Conservation (phyloP, 2,797 vertebrate species). For the Lycodopsis pacificus region DNA sequence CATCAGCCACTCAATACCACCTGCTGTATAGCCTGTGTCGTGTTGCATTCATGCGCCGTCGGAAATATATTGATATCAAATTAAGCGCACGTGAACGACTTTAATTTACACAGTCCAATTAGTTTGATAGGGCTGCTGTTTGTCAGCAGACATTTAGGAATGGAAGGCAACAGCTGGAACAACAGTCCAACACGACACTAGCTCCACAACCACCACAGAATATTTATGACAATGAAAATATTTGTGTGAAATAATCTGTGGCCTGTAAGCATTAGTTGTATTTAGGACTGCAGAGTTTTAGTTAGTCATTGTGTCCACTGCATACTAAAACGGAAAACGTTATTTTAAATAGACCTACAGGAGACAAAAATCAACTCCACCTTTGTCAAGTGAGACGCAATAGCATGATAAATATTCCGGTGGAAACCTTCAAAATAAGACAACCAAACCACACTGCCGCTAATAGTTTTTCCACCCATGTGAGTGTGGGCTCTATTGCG, state of each 20-base stretch:
- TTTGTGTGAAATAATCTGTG: neutral
- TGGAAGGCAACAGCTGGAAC: too few species aligned
- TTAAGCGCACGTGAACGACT: neutral
- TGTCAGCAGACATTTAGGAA: too few species aligned
- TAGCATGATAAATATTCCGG: neutral
- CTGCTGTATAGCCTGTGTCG: neutral
- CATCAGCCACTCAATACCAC: constrained; percentile 32
- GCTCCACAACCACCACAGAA: neutral
- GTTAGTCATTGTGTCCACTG: neutral
- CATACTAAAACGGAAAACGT: neutral
- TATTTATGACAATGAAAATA: neutral
- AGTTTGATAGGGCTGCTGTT: too few species aligned
- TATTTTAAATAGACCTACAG: neutral
- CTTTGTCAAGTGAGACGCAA: neutral
- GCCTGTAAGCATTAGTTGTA: neutral
- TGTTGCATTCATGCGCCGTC: constrained; percentile 27
- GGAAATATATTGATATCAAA: neutral
- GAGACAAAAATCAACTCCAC: neutral
- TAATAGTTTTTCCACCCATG: too few species aligned
- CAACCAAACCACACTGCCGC: neutral
- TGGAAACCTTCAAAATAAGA: neutral
- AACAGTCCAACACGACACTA: too few species aligned
- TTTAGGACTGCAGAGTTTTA: neutral
- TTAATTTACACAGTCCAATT: too few species aligned
- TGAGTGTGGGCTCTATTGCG: neutral